A percentile compares a stretch with the other conserved stretches of the same genome.
phyloP scores from a whole-genome alignment of 2,797 vertebrate genomes.

The Lateolabrax maculatus region DNA sequence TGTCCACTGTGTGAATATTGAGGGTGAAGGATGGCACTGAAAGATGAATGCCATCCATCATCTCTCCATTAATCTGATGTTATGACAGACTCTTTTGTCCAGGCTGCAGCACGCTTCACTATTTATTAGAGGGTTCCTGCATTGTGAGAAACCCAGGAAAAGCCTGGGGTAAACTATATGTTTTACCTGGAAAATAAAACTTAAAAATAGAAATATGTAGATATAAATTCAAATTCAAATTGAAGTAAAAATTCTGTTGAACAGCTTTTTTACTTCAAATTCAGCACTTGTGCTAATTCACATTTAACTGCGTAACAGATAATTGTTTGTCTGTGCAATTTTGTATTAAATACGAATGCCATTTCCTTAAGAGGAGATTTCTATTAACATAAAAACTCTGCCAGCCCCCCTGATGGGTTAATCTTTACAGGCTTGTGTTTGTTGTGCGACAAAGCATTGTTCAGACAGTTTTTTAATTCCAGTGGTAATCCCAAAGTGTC shows the following conservation, averaged over 20 bases:
- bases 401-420: background rate
- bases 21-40: constrained; percentile 18
- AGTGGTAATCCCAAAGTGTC: background rate
- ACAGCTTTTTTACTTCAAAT: too few relatives aligned
- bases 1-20: constrained; percentile 6
- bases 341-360: background rate
- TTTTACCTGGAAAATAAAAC: too few relatives aligned
- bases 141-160: background rate
- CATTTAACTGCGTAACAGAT: background rate
- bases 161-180: too few relatives aligned
- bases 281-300: background rate
- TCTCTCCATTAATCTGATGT: constrained; percentile 7
- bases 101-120: constrained; percentile 5
- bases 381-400: background rate
- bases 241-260: too few relatives aligned
- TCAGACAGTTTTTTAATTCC: background rate
- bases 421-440: background rate
- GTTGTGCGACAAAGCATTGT: background rate
- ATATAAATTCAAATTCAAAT: too few relatives aligned
- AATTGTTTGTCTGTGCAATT: too few relatives aligned
- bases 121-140: constrained; percentile 1
- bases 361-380: background rate
- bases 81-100: constrained; percentile 29
- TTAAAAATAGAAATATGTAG: background rate
- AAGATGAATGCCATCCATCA: constrained; percentile 3